Evolutionary conservation across 2,888 invertebrate genomes (phyloP), one percentile per base, ranked within the genome.

Genomic region (Choreutis nemorana): DNA sequence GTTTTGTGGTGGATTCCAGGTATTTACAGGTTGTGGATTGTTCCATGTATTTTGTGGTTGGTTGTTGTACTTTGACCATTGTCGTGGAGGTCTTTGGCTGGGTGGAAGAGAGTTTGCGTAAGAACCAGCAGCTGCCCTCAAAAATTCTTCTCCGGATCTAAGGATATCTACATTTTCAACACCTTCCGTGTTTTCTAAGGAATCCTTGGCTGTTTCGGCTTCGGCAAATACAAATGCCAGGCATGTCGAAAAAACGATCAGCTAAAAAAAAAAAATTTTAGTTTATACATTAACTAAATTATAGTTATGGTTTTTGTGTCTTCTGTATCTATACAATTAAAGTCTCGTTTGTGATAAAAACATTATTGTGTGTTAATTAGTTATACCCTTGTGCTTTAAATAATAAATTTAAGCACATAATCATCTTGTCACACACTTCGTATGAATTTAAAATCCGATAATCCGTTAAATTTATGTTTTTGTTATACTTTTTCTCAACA

Each of bases 201-300:
- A 23, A 25, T 55, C 45, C 6, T 36, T 34, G 9, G 26, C 26
- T 11, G 26, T 21, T 29, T 48, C 49, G 5, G 51, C 61, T 36
- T 60, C 60, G 28, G 65, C 72, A 31, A 58, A 29, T 10, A 72
- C 42, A 28, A 73, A 33, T 22, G 72, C 72, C 53, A 73, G 44
- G 31, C 65, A 39, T 43, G 59, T 54, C 27, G 58, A 37, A 33
- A 71, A 45, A 41, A 63, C 36, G 31, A 48, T 54, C 23, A 70
- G 34, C 77, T 77, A 65, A 22, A 47, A 49, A 42, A 38, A 39
- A 42, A 33, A 9, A 11, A 15, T 15, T 25, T 12, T 12, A 25
- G 13, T 10, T n/a, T n/a, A 25, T 13, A 25, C 23, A 13, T 11
- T 11, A 23, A 23, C 12, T 23, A 23, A 23, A 11, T 23, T n/a